A percentile compares a stretch with the other conserved stretches of the same genome.
Conservation (phyloP, 2,113 vertebrate genomes). For the Forbesichthys agassizii region DNA sequence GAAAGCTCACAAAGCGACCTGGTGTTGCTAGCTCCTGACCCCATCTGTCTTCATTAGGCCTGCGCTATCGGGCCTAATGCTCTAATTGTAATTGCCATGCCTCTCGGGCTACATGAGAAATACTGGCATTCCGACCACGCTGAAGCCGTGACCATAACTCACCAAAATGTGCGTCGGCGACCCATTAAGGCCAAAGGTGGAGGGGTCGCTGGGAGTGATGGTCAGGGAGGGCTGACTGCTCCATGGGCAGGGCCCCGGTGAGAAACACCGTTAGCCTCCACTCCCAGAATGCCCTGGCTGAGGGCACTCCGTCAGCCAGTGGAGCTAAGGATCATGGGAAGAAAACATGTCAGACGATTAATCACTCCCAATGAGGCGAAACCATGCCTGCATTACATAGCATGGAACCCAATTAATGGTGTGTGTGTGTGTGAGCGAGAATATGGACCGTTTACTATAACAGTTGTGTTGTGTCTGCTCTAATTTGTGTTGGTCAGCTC, state of each 20-base stretch:
- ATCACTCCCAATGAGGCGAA: slow-evolving; percentile 78
- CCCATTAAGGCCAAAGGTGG: slow-evolving; percentile 55
- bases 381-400: slow-evolving; percentile 43
- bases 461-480: background rate
- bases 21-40: slow-evolving; percentile 41
- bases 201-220: slow-evolving; percentile 28
- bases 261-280: slow-evolving; percentile 41
- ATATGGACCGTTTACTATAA: background rate
- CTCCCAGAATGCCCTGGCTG: slow-evolving; percentile 63
- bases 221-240: slow-evolving; percentile 41
- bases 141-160: slow-evolving; percentile 50
- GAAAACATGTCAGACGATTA: slow-evolving; percentile 66
- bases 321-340: slow-evolving; percentile 69
- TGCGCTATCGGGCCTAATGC: slow-evolving; percentile 54
- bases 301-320: slow-evolving; percentile 57
- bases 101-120: slow-evolving; percentile 56
- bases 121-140: slow-evolving; percentile 41
- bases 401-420: slow-evolving; percentile 56
- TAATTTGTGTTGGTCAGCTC: background rate
- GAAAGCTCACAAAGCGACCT: slow-evolving; percentile 51
- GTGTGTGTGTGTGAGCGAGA: slow-evolving; percentile 15
- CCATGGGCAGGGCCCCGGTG: slow-evolving; percentile 39
- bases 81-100: slow-evolving; percentile 61
- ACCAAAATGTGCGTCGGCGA: slow-evolving; percentile 16
- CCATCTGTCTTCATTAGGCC: slow-evolving; percentile 67